Conservation (phyloP, 2,797 vertebrate species). For the Myripristis murdjan region DNA sequence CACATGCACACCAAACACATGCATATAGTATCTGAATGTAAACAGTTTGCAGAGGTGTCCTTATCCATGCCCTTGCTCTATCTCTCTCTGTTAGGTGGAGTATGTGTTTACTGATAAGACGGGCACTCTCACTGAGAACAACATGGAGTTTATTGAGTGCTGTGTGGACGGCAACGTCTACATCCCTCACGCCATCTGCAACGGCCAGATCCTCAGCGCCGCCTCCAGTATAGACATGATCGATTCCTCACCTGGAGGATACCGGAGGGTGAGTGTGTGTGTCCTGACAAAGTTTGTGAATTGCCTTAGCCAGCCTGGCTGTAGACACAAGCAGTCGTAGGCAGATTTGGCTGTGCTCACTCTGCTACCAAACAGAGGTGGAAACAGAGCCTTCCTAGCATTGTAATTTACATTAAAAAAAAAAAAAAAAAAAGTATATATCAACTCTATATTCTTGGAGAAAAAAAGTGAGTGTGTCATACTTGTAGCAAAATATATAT, state of each 20-base stretch:
- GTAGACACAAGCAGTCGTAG: neutral
- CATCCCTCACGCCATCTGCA: conserved; percentile 94
- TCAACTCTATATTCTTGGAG: too few relatives aligned
- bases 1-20: neutral
- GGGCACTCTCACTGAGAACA: conserved; percentile 98
- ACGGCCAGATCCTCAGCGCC: conserved; percentile 94
- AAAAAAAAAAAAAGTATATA: too few relatives aligned
- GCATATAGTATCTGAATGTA: neutral
- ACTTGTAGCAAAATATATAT: too few relatives aligned
- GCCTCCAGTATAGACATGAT: conserved; percentile 96
- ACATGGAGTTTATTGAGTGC: conserved; percentile 99
- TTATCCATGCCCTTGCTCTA: neutral
- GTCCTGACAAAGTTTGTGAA: conserved; percentile 18
- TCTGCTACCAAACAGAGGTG: neutral
- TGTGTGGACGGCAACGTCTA: conserved; percentile 97
- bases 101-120: conserved; percentile 99
- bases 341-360: too few relatives aligned
- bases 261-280: conserved; percentile 86
- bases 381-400: neutral
- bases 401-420: too few relatives aligned
- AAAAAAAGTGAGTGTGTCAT: too few relatives aligned
- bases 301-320: too few relatives aligned
- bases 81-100: conserved; percentile 89
- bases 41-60: neutral
- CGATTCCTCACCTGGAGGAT: conserved; percentile 93